phyloP scores from a whole-genome alignment of 2,797 vertebrate genomes.

The Adelosebastes latens region DNA sequence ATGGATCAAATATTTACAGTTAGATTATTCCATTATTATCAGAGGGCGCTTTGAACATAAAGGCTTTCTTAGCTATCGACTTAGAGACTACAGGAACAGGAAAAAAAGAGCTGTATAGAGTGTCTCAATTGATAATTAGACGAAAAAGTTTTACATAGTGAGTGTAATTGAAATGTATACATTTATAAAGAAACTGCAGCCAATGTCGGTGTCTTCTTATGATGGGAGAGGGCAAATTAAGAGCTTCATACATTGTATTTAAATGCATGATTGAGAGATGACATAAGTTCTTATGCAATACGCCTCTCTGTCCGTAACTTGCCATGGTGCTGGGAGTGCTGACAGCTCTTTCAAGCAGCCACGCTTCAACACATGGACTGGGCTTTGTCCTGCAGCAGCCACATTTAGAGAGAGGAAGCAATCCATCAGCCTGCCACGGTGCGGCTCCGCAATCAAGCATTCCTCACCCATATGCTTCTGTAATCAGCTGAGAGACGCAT shows the following conservation, averaged over 20 bases:
- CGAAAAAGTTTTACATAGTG: too few species aligned
- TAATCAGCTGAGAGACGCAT: conserved; percentile 36
- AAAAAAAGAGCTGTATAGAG: background rate
- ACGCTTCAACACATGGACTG: conserved; percentile 59
- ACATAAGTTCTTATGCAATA: conserved; percentile 3
- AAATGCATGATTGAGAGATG: conserved; percentile 1
- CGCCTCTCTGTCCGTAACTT: background rate
- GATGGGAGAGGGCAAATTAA: background rate
- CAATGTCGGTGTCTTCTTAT: background rate
- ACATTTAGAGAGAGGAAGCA: conserved; percentile 50
- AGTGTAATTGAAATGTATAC: too few species aligned
- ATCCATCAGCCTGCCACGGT: conserved; percentile 53
- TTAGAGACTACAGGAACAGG: background rate
- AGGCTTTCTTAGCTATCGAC: background rate
- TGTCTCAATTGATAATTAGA: background rate
- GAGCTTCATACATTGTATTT: background rate
- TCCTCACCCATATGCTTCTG: conserved; percentile 64
- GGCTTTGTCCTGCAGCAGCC: conserved; percentile 57
- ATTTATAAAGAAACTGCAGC: too few species aligned
- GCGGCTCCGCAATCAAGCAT: conserved; percentile 48
- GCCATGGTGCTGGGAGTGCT: conserved; percentile 24
- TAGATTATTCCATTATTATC: background rate
- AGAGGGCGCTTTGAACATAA: background rate
- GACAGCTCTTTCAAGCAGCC: conserved; percentile 57
- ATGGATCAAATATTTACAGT: background rate